phyloP scores from a whole-genome alignment of 2,113 vertebrate genomes.

The Tragelaphus imberbis region DNA sequence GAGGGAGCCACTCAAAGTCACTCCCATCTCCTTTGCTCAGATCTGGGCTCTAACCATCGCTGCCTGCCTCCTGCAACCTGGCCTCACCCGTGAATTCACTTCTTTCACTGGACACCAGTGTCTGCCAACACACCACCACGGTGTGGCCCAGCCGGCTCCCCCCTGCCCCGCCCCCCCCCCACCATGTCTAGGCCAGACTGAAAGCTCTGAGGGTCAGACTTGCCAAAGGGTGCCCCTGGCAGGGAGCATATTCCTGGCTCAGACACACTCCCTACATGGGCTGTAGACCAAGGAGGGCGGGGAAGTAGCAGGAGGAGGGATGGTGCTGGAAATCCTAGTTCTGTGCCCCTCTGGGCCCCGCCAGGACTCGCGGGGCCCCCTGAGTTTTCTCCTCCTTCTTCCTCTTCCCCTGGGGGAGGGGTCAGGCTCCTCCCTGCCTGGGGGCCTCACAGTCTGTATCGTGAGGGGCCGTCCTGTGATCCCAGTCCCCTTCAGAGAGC shows the following conservation, averaged over 20 bases:
- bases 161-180: not conserved
- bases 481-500: not conserved
- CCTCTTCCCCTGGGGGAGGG: not conserved
- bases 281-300: rapidly evolving
- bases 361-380: not conserved
- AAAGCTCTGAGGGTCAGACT: not conserved
- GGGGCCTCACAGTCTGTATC: not conserved
- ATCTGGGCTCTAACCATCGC: not conserved
- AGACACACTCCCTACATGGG: rapidly evolving
- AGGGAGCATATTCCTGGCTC: not conserved
- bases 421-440: not conserved
- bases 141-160: not conserved
- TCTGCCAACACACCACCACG: not conserved
- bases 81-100: rapidly evolving
- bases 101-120: rapidly evolving
- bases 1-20: not conserved
- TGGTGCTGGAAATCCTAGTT: rapidly evolving
- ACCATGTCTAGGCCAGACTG: not conserved
- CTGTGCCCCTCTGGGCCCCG: not conserved
- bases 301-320: rapidly evolving
- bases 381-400: not conserved
- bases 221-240: rapidly evolving
- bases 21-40: rapidly evolving
- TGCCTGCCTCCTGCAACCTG: not conserved
- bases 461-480: not conserved